Evolutionary conservation across 2,888 invertebrate genomes (phyloP).

Genomic region (Cerastoderma edule): DNA sequence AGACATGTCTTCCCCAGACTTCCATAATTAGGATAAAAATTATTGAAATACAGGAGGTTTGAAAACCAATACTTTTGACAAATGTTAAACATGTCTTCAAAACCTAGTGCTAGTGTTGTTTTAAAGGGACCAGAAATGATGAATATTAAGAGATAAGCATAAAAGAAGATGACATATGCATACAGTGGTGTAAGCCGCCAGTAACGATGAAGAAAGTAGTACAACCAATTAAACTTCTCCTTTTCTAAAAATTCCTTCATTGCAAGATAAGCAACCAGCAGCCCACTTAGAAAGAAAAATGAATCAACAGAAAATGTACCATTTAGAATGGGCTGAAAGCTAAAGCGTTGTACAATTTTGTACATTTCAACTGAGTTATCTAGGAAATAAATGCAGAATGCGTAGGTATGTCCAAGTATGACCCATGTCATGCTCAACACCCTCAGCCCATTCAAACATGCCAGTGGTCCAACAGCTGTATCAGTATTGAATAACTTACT

Average conservation of each 20-base stretch:
- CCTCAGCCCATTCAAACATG: slow-evolving; percentile 59
- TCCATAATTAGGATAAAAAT: slow-evolving; percentile 71
- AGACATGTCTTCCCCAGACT: slow-evolving; percentile 46
- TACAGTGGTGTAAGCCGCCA: slow-evolving; percentile 66
- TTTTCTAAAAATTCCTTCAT: slow-evolving; percentile 51
- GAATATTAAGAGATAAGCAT: slow-evolving; percentile 36
- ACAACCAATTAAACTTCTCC: slow-evolving; percentile 44
- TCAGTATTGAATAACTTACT: slow-evolving; percentile 52
- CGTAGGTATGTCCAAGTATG: slow-evolving; percentile 57
- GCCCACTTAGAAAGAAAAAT: slow-evolving; percentile 77
- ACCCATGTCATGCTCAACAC: slow-evolving; percentile 65
- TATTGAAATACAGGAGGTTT: slow-evolving; percentile 77
- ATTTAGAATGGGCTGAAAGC: slow-evolving; percentile 76
- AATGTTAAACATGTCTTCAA: slow-evolving; percentile 10
- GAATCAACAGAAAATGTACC: slow-evolving; percentile 79
- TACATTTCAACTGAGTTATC: slow-evolving; percentile 54
- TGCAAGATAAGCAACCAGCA: slow-evolving; percentile 55
- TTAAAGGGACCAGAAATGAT: slow-evolving; percentile 47
- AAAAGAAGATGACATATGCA: slow-evolving; percentile 59
- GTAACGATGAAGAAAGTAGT: slow-evolving; percentile 52
- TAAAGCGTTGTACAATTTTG: slow-evolving; percentile 48
- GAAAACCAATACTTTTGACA: slow-evolving; percentile 79
- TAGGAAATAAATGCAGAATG: slow-evolving; percentile 35
- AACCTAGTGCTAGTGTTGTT: not conserved
- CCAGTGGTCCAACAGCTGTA: slow-evolving; percentile 52